Evolutionary conservation across 2,113 vertebrate species (phyloP).

Genomic region (Cinclus mexicanus): DNA sequence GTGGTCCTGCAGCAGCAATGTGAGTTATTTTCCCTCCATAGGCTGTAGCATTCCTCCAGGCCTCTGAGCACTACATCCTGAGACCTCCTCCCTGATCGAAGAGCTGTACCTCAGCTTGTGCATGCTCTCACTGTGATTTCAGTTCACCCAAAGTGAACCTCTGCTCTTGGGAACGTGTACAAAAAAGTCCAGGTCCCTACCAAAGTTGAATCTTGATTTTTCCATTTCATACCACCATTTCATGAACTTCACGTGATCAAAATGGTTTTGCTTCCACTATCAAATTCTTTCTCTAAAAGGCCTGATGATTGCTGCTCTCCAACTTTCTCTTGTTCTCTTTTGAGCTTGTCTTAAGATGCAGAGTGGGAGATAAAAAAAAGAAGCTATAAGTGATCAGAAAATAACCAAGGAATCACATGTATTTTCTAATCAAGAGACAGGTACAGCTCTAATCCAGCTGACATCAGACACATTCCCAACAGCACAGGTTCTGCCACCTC

Average conservation of each 20-base stretch:
- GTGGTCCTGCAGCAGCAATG: accelerated
- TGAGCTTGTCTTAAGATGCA: background rate
- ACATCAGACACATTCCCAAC: background rate
- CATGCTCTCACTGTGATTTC: background rate
- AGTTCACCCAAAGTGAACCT: background rate
- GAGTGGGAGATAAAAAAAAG: background rate
- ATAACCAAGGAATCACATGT: background rate
- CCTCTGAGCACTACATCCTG: background rate
- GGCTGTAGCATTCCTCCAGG: background rate
- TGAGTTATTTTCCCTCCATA: background rate
- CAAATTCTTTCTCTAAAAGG: background rate
- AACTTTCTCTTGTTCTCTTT: background rate
- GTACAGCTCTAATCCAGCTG: background rate
- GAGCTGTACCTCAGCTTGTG: background rate
- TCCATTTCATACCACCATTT: background rate
- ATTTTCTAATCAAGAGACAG: slow-evolving; percentile 6
- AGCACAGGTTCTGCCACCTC: background rate
- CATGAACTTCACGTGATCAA: background rate
- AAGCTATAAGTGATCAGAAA: background rate
- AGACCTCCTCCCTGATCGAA: background rate
- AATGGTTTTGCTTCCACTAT: background rate
- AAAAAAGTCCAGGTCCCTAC: background rate
- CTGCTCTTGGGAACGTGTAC: background rate
- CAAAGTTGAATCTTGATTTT: background rate
- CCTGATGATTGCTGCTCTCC: background rate